phyloP scores from a whole-genome alignment of 2,888 invertebrate genomes.

The Trachelus troglodyta region DNA sequence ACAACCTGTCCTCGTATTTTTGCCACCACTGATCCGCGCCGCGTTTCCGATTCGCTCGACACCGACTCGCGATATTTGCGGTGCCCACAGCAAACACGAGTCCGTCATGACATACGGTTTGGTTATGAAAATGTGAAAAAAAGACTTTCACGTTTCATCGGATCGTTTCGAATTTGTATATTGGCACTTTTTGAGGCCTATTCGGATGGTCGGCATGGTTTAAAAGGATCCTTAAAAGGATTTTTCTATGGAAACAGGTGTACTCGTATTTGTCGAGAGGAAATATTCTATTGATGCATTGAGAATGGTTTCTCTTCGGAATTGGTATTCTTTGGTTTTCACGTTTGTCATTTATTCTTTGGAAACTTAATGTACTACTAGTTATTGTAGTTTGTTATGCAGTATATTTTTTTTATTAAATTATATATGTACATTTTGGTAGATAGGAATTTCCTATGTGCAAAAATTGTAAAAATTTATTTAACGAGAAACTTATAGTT shows the following conservation, averaged over 20 bases:
- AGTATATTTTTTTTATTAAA: background rate
- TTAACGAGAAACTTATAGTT: background rate
- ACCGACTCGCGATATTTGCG: background rate
- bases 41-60: constrained; percentile 1
- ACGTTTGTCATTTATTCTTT: background rate
- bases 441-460: background rate
- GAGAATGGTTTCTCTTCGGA: background rate
- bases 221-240: background rate
- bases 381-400: background rate
- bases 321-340: background rate
- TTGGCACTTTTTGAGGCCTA: background rate
- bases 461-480: background rate
- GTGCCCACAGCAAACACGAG: background rate
- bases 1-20: constrained; percentile 25
- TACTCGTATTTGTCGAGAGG: background rate
- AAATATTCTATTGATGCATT: background rate
- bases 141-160: background rate
- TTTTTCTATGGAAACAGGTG: background rate
- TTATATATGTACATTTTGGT: background rate
- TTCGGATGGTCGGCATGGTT: background rate
- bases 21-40: constrained; percentile 11
- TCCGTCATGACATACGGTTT: background rate
- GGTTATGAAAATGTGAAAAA: background rate
- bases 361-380: background rate
- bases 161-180: background rate